Conservation (phyloP, 2,113 vertebrate genomes). For the Connochaetes taurinus region DNA sequence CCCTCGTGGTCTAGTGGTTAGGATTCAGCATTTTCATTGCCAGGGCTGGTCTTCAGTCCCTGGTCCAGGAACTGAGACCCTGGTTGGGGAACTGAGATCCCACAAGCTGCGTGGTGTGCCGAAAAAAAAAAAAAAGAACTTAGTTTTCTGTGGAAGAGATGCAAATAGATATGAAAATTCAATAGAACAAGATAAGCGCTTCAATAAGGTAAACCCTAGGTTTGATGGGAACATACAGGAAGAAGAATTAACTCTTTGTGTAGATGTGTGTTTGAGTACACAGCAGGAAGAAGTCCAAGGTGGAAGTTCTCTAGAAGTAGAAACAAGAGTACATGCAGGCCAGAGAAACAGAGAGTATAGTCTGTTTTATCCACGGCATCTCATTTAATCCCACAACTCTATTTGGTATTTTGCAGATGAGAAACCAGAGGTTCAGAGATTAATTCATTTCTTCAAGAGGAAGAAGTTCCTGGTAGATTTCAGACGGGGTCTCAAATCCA, state of each 20-base stretch:
- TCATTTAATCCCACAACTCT: background rate
- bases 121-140: background rate
- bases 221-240: background rate
- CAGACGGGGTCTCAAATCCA: background rate
- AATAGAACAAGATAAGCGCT: background rate
- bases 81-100: background rate
- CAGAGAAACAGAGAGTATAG: background rate
- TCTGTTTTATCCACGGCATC: background rate
- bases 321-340: background rate
- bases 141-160: background rate
- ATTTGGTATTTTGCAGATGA: background rate
- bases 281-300: background rate
- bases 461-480: background rate
- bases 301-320: background rate
- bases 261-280: background rate
- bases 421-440: background rate
- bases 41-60: background rate
- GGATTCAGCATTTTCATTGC: background rate
- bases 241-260: background rate
- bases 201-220: background rate
- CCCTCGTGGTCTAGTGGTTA: background rate
- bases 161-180: background rate
- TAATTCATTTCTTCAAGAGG: background rate
- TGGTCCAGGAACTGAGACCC: background rate
- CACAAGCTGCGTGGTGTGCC: background rate